Base-by-base conservation (phyloP, 2,888 invertebrate species). In the Baccha elongata region DNA sequence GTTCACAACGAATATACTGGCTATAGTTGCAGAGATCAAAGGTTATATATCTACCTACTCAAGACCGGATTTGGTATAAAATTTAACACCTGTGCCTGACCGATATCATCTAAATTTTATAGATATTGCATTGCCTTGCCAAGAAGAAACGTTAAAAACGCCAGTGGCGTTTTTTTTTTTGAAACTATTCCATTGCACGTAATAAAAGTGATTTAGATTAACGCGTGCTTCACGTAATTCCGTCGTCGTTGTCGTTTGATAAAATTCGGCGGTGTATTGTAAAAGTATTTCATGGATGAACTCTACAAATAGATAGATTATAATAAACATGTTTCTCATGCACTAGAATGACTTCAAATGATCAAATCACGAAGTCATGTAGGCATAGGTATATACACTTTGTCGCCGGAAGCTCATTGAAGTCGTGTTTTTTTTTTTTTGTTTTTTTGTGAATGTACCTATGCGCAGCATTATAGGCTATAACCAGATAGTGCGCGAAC, bases 141-240 rank as follows among this genome's bases (percentile, higher is more conserved):
- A 17, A 23, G 5, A 55, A 23, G 15, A 15, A 35, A 21, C 42
- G 23, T 26, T 60, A 4, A 1, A 17, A 23, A 6, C 60, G 17
- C 13, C 37, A 37, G 13, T 44, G 17, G 17, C 17, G 44, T 2
- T 44, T 7, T 8, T 10, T n/a, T 29, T 17, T 60, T 44, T 44
- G n/a, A 5, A 60, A 23, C 29, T 11, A 44, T 21, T 40, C 26
- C 44, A 21, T 50, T 19, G 58, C 65, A 29, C 67, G 71, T 55
- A 67, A 65, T 23, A 75, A 81, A 81, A 81, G 71, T 60, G 53
- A 64, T 53, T 75, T 53, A 71, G 69, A 71, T 71, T 32, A 75
- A 60, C 50, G 48, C 48, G 55, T 40, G 50, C 32, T 58, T 19
- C 65, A 75, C 46, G 53, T 53, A 40, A 23, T 44, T 1, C 23